These are phyloP conservation scores for Augochlora pura DNA, from an alignment of 1,140 invertebrate genomes.

Conservation along the genomic window DNA sequence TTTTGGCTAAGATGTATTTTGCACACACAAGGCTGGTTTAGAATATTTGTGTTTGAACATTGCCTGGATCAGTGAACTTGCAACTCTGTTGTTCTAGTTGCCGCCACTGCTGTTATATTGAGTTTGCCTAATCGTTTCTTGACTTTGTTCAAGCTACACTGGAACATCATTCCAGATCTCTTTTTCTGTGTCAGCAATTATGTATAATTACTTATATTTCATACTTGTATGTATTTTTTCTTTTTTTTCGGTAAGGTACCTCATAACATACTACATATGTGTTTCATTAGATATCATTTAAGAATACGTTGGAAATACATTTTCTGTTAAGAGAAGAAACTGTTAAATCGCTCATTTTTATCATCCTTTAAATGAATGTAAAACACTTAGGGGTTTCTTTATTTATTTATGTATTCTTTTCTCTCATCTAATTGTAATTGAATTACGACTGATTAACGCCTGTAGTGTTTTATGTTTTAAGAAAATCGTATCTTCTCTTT, in stretches of 20 bases:
- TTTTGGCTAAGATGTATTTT: constrained; percentile 32
- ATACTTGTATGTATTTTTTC: constrained; percentile 32
- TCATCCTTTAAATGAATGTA: constrained; percentile 25
- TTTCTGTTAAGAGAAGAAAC: constrained; percentile 46
- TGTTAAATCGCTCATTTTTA: constrained; percentile 18
- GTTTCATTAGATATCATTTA: constrained; percentile 49
- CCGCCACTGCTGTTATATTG: constrained; percentile 41
- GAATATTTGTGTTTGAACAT: constrained; percentile 33
- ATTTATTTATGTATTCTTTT: neutral
- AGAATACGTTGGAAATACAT: constrained; percentile 49
- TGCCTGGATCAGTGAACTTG: constrained; percentile 30
- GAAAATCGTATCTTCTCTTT: constrained; percentile 24
- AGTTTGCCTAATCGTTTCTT: constrained; percentile 51
- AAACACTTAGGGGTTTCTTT: neutral
- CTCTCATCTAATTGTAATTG: neutral
- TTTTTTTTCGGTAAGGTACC: constrained; percentile 20
- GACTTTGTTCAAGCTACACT: constrained; percentile 41
- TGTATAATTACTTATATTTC: constrained; percentile 38
- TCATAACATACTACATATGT: constrained; percentile 14
- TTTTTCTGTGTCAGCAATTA: constrained; percentile 20
- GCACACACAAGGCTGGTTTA: constrained; percentile 31
- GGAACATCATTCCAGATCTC: constrained; percentile 31
- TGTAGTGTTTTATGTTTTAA: constrained; percentile 29
- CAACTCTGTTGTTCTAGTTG: constrained; percentile 46
- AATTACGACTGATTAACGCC: constrained; percentile 1